A percentile compares a stretch with the other conserved stretches of the same genome.
Conservation (phyloP, 2,888 invertebrate species). For the Magallana nippona region DNA sequence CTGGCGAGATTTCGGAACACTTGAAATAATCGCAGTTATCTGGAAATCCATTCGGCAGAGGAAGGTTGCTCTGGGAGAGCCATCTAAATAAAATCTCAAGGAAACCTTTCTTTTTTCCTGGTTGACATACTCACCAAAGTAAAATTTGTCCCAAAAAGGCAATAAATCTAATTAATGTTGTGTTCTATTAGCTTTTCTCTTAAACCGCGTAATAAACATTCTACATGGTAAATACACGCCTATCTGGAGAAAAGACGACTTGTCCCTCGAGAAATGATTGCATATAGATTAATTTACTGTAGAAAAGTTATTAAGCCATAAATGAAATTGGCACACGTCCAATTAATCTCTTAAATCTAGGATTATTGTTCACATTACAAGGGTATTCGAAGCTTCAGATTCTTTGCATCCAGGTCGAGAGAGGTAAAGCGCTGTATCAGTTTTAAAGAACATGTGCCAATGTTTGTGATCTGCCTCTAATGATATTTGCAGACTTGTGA, state of each 20-base stretch:
- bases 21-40: constrained; percentile 22
- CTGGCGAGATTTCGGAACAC: constrained; percentile 15
- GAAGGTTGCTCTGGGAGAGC: neutral
- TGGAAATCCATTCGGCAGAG: constrained; percentile 19
- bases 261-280: constrained; percentile 16
- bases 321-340: constrained; percentile 14
- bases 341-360: constrained; percentile 23
- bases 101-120: neutral
- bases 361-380: neutral
- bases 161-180: constrained; percentile 17
- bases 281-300: constrained; percentile 22
- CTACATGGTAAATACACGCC: constrained; percentile 16
- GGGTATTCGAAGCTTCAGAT: neutral
- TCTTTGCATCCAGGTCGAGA: neutral
- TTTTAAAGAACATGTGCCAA: constrained; percentile 3
- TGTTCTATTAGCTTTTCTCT: constrained; percentile 29
- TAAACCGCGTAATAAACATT: constrained; percentile 11
- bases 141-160: neutral
- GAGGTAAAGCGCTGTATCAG: neutral
- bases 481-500: constrained; percentile 10
- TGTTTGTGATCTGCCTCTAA: neutral
- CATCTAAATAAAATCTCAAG: neutral
- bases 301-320: constrained; percentile 26
- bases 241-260: neutral
- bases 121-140: neutral